Conservation (phyloP, 2,888 invertebrate species). For the Caenorhabditis sp. region DNA sequence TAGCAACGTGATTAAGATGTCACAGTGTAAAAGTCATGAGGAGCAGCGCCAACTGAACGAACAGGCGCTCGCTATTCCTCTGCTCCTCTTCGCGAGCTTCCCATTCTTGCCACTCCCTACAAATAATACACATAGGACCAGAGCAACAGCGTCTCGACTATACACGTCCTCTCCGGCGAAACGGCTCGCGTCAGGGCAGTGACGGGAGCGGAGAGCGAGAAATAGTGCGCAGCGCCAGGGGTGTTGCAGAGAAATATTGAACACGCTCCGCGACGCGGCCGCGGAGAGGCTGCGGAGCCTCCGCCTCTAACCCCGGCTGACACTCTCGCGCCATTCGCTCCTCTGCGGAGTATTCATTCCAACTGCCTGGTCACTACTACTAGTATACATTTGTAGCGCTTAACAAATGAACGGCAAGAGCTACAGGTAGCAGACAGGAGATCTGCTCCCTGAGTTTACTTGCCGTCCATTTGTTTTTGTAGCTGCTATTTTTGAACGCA, state of each 20-base stretch:
- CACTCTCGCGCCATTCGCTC: constrained; percentile 6
- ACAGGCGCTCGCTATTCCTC: neutral
- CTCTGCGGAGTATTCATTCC: neutral
- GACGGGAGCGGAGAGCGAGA: constrained; percentile 41
- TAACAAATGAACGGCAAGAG: constrained; percentile 26
- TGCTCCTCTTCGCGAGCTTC: constrained; percentile 14
- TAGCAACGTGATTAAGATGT: neutral
- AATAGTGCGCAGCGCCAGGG: constrained; percentile 39
- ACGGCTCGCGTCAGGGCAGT: constrained; percentile 35
- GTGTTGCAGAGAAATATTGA: constrained; percentile 25
- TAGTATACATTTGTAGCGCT: neutral
- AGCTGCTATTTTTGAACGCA: neutral
- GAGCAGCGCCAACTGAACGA: constrained; percentile 8
- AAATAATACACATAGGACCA: constrained; percentile 26
- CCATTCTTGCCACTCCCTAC: constrained; percentile 8
- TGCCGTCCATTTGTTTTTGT: constrained; percentile 34
- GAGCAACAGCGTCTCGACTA: constrained; percentile 39
- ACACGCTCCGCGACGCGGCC: constrained; percentile 42
- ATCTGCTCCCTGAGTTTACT: constrained; percentile 49
- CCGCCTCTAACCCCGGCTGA: constrained; percentile 26
- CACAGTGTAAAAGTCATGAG: constrained; percentile 7
- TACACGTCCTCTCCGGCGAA: constrained; percentile 31
- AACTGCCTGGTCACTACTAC: neutral
- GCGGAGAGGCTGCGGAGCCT: constrained; percentile 23
- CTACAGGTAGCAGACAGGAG: constrained; percentile 35